Evolutionary conservation across 2,797 vertebrate genomes (phyloP).

Genomic region (Chrosomus eos): DNA sequence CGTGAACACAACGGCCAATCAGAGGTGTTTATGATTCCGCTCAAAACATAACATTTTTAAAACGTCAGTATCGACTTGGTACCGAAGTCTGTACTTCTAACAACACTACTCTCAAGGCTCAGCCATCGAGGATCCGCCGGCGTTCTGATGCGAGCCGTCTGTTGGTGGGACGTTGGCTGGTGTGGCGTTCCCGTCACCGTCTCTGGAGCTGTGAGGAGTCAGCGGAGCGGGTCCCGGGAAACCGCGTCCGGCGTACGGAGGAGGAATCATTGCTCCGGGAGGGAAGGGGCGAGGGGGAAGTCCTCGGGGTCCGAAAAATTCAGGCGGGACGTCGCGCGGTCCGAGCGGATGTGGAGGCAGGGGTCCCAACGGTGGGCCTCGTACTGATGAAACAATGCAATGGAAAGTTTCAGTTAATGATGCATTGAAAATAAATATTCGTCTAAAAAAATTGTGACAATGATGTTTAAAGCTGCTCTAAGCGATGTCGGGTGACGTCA

Average conservation of each 20-base stretch:
- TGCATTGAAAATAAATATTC: background rate
- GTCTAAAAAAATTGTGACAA: background rate
- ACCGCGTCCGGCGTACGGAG: slow-evolving; percentile 66
- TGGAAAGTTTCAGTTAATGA: background rate
- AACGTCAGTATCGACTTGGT: too few relatives aligned
- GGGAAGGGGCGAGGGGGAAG: slow-evolving; percentile 73
- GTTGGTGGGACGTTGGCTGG: slow-evolving; percentile 44
- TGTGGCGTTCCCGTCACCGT: slow-evolving; percentile 44
- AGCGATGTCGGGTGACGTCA: too few relatives aligned
- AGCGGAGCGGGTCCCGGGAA: slow-evolving; percentile 57
- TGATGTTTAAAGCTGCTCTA: too few relatives aligned
- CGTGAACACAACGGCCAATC: too few relatives aligned
- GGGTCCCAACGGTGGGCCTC: slow-evolving; percentile 72
- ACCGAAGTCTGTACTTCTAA: too few relatives aligned
- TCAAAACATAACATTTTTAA: too few relatives aligned
- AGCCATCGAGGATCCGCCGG: slow-evolving; percentile 50
- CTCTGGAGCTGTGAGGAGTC: slow-evolving; percentile 49
- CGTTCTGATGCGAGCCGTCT: slow-evolving; percentile 58
- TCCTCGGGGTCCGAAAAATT: slow-evolving; percentile 79
- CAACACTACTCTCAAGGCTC: slow-evolving; percentile 62
- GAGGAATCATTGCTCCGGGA: slow-evolving; percentile 55
- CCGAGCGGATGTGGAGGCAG: slow-evolving; percentile 56
- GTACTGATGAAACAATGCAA: slow-evolving; percentile 61
- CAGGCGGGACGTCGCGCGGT: slow-evolving; percentile 63
- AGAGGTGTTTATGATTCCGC: too few relatives aligned